phyloP scores from a whole-genome alignment of 1,140 invertebrate genomes.

The Metaphire vulgaris region DNA sequence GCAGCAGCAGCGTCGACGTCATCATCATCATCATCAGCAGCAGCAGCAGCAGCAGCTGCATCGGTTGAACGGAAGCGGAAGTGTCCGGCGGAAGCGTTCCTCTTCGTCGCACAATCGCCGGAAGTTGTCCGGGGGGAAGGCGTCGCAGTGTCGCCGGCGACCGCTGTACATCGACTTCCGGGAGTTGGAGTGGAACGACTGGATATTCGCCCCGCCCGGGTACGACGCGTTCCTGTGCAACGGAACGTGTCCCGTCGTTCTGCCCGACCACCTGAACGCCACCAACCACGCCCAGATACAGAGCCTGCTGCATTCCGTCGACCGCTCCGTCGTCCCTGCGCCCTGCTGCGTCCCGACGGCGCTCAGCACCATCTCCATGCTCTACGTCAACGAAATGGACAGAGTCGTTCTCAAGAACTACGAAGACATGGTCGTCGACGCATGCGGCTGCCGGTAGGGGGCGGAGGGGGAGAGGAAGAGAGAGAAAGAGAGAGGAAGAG shows the following conservation, averaged over 20 bases:
- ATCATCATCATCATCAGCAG: neutral
- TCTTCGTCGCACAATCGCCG: no score
- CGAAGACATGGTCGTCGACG: slow-evolving; percentile 62
- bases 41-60: neutral
- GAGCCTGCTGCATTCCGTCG: slow-evolving; percentile 85
- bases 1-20: neutral
- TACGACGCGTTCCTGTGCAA: slow-evolving; percentile 93
- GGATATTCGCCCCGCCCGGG: slow-evolving; percentile 94
- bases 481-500: neutral
- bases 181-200: slow-evolving; percentile 96
- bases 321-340: slow-evolving; percentile 63
- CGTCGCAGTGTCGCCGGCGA: slow-evolving; percentile 66
- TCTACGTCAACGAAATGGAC: slow-evolving; percentile 61
- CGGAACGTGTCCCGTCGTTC: slow-evolving; percentile 86
- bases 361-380: slow-evolving; percentile 58
- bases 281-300: slow-evolving; percentile 99
- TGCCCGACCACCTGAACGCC: slow-evolving; percentile 86
- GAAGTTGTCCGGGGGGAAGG: neutral
- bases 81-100: no score
- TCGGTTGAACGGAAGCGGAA: neutral
- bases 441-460: slow-evolving; percentile 63
- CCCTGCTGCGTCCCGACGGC: slow-evolving; percentile 64
- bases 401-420: slow-evolving; percentile 65
- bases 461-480: neutral
- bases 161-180: slow-evolving; percentile 87